Percentiles rank a stretch among this genome's conserved stretches.
Evolutionary conservation across 2,888 invertebrate genomes (phyloP).

Genomic region (Apotomis betuletana): DNA sequence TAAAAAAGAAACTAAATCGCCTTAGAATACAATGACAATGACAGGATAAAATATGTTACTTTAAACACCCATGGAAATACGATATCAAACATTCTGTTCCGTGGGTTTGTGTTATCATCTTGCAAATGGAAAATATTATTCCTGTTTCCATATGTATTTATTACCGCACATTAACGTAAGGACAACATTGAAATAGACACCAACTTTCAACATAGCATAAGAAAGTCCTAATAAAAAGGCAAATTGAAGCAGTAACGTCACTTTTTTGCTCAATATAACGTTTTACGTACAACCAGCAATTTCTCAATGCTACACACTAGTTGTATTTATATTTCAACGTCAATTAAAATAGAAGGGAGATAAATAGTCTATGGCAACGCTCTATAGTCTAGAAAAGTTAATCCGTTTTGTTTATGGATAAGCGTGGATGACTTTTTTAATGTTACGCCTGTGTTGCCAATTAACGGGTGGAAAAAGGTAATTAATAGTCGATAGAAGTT

Average conservation of each 20-base stretch:
- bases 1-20: too few relatives aligned
- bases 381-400: conserved; percentile 26
- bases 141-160: too few relatives aligned
- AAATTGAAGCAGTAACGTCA: conserved; percentile 15
- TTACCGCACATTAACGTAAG: too few relatives aligned
- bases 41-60: too few relatives aligned
- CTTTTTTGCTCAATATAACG: conserved; percentile 16
- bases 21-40: too few relatives aligned
- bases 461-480: conserved; percentile 32
- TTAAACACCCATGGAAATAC: too few relatives aligned
- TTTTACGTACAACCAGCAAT: conserved; percentile 5
- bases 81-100: too few relatives aligned
- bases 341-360: conserved; percentile 27
- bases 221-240: conserved; percentile 5
- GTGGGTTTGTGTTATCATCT: too few relatives aligned
- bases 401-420: conserved; percentile 23
- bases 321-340: conserved; percentile 32
- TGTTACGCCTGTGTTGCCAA: conserved; percentile 20
- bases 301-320: conserved; percentile 13
- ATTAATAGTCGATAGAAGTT: conserved; percentile 26
- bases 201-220: not conserved
- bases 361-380: conserved; percentile 22
- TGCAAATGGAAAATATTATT: too few relatives aligned
- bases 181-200: not conserved
- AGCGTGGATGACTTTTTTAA: conserved; percentile 1